Base-by-base conservation (phyloP, 2,113 vertebrate genomes). In the Coptodon rendalli region DNA sequence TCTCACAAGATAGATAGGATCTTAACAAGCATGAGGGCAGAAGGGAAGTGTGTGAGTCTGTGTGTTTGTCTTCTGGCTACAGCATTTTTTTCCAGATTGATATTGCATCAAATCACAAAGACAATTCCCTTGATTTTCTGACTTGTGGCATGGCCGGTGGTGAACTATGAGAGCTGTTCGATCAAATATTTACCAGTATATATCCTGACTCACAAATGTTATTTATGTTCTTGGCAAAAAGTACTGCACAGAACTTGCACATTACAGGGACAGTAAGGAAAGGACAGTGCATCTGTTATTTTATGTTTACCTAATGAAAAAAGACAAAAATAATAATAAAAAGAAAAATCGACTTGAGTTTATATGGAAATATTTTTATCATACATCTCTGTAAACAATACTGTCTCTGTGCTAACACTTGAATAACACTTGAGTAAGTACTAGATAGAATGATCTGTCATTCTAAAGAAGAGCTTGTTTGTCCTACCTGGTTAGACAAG, bases 21-120 rank as follows among this genome's bases (percentile, higher is more conserved):
- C 93, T 95, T 94, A 94, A 93, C 93, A 93, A 94, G 92, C 87
- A 94, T 89, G 91, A 93, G 89, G 89, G 88, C 83, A 91, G 80
- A 87, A 86, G 79, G 87, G 88, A 87, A 86, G 68, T 91, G 87
- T 85, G 80, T 80, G 63, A 24, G 52, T 71, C 2, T 81, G 50
- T 81, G 48, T 83, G 68, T 43, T 34, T 87, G 71, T 90, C 91
- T 87, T 89, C 90, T 87, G 89, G 93, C 87, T 82, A 89, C 82
- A 92, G 80, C 84, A 88, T 85, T 91, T 95, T 85, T 85, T 22
- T n/a, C 90, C 90, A 79, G 86, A 92, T 93, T 93, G 89, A 80
- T 93, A 89, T 91, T 93, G 86, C 87, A 92, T 92, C 82, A 86
- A 93, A 94, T 93, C 89, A 89, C 57, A 92, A 89, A 92, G 86